Percentiles rank a stretch among this genome's conserved stretches.
Conservation (phyloP, 2,113 vertebrate species). For the Piaya cayana region DNA sequence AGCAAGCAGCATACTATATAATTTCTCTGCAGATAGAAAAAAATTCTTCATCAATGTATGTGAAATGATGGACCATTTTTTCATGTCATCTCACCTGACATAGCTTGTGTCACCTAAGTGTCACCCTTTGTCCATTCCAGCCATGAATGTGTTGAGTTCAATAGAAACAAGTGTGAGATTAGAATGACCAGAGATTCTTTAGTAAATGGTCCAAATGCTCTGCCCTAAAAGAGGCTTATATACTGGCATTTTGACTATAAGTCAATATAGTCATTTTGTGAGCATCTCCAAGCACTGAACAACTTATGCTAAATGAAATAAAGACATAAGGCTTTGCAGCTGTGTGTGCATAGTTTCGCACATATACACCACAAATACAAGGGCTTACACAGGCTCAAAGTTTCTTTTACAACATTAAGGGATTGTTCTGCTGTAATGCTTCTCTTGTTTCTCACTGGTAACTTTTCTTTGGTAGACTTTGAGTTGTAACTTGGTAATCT, state of each 20-base stretch:
- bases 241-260: not conserved
- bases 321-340: too few relatives aligned
- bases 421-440: too few relatives aligned
- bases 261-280: too few relatives aligned
- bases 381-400: too few relatives aligned
- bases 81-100: not conserved
- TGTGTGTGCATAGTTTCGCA: too few relatives aligned
- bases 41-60: not conserved
- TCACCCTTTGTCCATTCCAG: not conserved
- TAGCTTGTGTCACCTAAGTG: not conserved
- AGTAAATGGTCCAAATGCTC: not conserved
- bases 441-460: too few relatives aligned
- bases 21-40: not conserved
- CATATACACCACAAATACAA: too few relatives aligned
- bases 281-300: too few relatives aligned
- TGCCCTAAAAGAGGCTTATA: not conserved
- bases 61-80: not conserved
- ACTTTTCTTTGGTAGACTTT: too few relatives aligned
- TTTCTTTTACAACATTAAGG: too few relatives aligned
- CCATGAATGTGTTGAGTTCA: rapidly evolving
- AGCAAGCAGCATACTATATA: not conserved
- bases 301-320: too few relatives aligned
- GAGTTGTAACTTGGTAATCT: too few relatives aligned
- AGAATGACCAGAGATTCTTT: not conserved
- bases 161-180: not conserved